Conservation (phyloP, 2,888 invertebrate genomes). For the Drosophila barbarae region DNA sequence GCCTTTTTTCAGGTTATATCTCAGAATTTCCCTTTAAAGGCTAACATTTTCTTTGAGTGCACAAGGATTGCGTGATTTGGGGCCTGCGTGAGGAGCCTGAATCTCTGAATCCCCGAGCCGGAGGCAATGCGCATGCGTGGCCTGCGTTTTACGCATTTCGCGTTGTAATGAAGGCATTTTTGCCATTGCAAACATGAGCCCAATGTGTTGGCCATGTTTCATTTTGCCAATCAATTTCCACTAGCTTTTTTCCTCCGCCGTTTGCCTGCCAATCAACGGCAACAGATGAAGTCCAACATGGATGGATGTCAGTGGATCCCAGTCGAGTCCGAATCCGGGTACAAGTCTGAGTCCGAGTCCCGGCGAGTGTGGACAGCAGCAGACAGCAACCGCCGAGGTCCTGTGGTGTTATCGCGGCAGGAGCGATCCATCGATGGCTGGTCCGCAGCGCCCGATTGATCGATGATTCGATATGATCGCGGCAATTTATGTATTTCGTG, state of each 20-base stretch:
- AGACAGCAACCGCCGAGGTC: slow-evolving; percentile 64
- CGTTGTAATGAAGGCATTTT: slow-evolving; percentile 73
- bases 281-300: slow-evolving; percentile 69
- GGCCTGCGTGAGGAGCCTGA: slow-evolving; percentile 33
- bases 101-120: slow-evolving; percentile 5
- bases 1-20: no score
- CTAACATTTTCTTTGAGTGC: not conserved
- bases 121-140: slow-evolving; percentile 68
- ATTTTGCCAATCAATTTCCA: slow-evolving; percentile 72
- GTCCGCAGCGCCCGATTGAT: slow-evolving; percentile 41
- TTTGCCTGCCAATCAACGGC: slow-evolving; percentile 49
- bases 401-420: slow-evolving; percentile 68
- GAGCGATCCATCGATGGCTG: slow-evolving; percentile 37
- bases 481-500: slow-evolving; percentile 64
- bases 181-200: slow-evolving; percentile 63
- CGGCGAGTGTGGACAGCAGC: slow-evolving; percentile 74
- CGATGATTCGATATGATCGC: slow-evolving; percentile 70
- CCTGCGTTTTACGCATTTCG: slow-evolving; percentile 70
- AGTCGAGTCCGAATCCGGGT: slow-evolving; percentile 3
- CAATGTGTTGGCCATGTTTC: slow-evolving; percentile 66
- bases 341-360: not conserved
- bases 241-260: slow-evolving; percentile 45
- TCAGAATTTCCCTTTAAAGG: not conserved
- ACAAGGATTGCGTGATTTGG: slow-evolving; percentile 24
- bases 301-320: slow-evolving; percentile 33